phyloP scores from a whole-genome alignment of 2,113 vertebrate genomes.

The Oncorhynchus masou region DNA sequence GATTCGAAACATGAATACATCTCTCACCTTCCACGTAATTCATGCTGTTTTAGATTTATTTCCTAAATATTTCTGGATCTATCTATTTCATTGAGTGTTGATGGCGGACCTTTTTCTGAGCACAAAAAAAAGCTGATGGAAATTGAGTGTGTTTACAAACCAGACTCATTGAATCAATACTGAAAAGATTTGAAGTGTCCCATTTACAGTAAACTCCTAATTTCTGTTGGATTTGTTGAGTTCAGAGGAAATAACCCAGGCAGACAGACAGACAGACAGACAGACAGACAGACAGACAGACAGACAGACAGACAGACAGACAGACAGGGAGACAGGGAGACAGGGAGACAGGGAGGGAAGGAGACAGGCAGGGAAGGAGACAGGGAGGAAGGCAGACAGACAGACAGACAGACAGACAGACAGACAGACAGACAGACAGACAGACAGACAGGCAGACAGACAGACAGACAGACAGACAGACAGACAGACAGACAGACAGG shows the following conservation, averaged over 20 bases:
- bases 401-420: too few relatives aligned
- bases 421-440: too few relatives aligned
- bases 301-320: neutral
- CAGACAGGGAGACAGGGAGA: too few relatives aligned
- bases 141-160: slow-evolving; percentile 68
- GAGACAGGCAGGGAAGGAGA: too few relatives aligned
- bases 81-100: slow-evolving; percentile 40
- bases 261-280: neutral
- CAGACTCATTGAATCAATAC: slow-evolving; percentile 71
- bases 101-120: slow-evolving; percentile 34
- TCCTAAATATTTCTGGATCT: slow-evolving; percentile 22
- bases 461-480: too few relatives aligned
- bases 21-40: neutral
- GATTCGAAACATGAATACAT: slow-evolving; percentile 9
- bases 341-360: neutral
- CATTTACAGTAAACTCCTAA: slow-evolving; percentile 73
- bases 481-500: too few relatives aligned
- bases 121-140: slow-evolving; percentile 36
- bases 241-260: slow-evolving; percentile 49
- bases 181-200: slow-evolving; percentile 65
- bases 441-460: too few relatives aligned
- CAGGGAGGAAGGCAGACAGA: too few relatives aligned
- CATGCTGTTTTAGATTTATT: neutral
- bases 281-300: neutral
- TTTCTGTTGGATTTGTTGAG: slow-evolving; percentile 62